These are phyloP conservation scores for Tinamus guttatus DNA, from an alignment of 2,113 vertebrate genomes.

Conservation along the genomic window DNA sequence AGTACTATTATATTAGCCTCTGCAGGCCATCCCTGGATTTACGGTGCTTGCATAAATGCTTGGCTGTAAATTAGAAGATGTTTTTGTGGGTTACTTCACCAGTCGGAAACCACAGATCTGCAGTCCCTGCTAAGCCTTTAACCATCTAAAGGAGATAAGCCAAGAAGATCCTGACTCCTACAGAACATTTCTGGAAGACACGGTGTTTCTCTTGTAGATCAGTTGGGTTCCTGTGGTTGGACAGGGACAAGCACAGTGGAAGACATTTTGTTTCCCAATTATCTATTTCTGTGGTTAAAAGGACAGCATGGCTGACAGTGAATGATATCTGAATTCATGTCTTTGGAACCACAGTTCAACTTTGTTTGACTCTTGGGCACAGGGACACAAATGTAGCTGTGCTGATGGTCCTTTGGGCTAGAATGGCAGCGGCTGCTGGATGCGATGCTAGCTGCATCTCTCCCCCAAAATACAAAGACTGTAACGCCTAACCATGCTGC, in stretches of 20 bases:
- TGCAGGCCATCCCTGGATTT: constrained; percentile 41
- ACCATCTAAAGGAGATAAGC: constrained; percentile 18
- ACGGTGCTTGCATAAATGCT: constrained; percentile 61
- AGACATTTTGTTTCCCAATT: not conserved
- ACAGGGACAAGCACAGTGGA: not conserved
- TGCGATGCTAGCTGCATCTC: not conserved
- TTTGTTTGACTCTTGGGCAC: not conserved
- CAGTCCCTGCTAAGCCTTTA: constrained; percentile 45
- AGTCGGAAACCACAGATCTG: constrained; percentile 11
- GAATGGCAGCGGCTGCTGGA: not conserved
- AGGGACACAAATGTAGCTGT: not conserved
- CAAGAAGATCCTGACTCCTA: constrained; percentile 18
- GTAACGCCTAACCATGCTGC: not conserved
- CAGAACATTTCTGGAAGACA: not conserved
- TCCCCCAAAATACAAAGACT: constrained; percentile 45
- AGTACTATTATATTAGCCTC: constrained; percentile 39
- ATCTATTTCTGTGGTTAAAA: not conserved
- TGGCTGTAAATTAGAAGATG: constrained; percentile 64
- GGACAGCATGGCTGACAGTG: not conserved
- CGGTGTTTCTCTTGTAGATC: constrained; percentile 23
- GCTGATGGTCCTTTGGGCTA: not conserved
- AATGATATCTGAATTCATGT: not conserved
- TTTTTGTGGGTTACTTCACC: constrained; percentile 7
- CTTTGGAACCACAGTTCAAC: not conserved
- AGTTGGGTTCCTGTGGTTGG: not conserved